Base-by-base conservation (phyloP, 2,888 invertebrate genomes). In the Seira sanloemensis region DNA sequence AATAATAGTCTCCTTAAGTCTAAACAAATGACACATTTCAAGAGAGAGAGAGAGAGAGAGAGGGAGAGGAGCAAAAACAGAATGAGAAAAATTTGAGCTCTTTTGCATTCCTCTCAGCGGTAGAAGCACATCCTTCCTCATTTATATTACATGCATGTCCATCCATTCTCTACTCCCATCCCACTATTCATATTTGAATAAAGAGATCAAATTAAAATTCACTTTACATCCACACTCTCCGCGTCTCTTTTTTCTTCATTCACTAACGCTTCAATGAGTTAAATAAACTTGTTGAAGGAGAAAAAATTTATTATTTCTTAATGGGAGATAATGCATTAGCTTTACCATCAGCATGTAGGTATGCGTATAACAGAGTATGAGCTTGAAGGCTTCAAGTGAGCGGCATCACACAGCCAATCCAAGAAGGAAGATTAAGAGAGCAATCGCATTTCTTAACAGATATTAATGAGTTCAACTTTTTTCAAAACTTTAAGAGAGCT, bases 141-240 rank as follows among this genome's bases (percentile, higher is more conserved):
- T 37, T 37, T 37, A 37, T 37, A 37, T 37, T 37, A 37, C 37
- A 37, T 37, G 37, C 37, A 37, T 66, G 66, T 66, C 66, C 66
- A 12, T 67, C 25, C 67, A 67, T 67, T 26, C 68, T 26, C 26
- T 27, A 16, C 25, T 67, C 25, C 67, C 37, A 37, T 37, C 37
- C 37, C 37, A 37, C 37, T 37, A 37, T 74, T 18, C 58, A 73
- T 54, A 54, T 24, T 1, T 26, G 23, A n/a, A 66, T 77, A 21
- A 50, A 78, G 78, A 58, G 69, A 78, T 78, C 78, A 78, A 78
- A 78, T 78, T 78, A 78, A 78, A 78, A 78, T 78, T 26, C 78
- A 65, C 25, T 9, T 19, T 23, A 46, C 74, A 76, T 76, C 74
- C 21, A 65, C 58, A 73, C 26, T 58, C 54, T n/a, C 58, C 21